These are phyloP conservation scores for Ascidia mentula DNA, from an alignment of 23 tunicate species.

Conservation along the genomic window DNA sequence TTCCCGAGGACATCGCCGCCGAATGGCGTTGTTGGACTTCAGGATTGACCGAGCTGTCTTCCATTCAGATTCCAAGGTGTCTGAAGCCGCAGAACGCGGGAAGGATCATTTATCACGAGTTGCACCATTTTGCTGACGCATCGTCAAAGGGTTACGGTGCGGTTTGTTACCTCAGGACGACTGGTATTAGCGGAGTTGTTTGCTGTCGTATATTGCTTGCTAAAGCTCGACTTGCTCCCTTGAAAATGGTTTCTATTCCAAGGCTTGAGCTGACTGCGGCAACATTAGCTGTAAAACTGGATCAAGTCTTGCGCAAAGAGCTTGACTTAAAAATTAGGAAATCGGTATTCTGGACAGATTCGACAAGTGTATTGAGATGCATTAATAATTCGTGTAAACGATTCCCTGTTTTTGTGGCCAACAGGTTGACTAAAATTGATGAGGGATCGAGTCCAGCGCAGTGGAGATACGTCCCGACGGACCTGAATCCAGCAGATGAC, in stretches of 20 bases:
- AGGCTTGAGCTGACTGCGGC: neutral
- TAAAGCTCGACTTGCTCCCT: neutral
- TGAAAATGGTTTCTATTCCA: neutral
- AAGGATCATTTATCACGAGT: neutral
- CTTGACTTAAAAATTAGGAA: neutral
- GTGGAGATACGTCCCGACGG: conserved; percentile 3
- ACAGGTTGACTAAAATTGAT: neutral
- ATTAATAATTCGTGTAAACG: neutral
- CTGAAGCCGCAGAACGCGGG: neutral
- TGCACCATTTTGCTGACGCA: neutral
- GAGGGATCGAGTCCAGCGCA: neutral
- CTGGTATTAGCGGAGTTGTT: neutral
- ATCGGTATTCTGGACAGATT: neutral
- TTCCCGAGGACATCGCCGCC: neutral
- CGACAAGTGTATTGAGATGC: neutral
- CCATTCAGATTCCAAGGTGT: neutral
- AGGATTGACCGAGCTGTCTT: neutral
- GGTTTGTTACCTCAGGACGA: neutral
- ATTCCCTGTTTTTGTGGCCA: neutral
- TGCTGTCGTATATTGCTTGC: neutral
- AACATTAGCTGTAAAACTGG: neutral
- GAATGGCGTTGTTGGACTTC: neutral
- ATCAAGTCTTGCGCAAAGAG: neutral
- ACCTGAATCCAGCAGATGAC: conserved; percentile 13
- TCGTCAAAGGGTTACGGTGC: neutral